A percentile compares a stretch with the other conserved stretches of the same genome.
Conservation (phyloP, 1,140 invertebrate genomes). For the Teleopsis dalmanni region DNA sequence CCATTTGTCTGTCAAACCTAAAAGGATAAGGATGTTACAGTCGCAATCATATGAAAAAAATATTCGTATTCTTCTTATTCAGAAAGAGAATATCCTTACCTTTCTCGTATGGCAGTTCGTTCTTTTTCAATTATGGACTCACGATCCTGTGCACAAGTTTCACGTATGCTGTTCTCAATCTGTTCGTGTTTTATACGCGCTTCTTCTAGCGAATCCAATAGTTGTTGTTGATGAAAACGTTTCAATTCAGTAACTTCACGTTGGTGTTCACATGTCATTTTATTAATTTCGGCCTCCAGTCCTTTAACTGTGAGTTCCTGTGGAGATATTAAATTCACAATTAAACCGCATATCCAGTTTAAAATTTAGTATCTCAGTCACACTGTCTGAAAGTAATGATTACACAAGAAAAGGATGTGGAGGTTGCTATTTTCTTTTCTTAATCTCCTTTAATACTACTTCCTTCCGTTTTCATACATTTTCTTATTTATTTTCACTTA, state of each 20-base stretch:
- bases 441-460: too few species aligned
- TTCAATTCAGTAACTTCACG: slow-evolving; percentile 54
- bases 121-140: slow-evolving; percentile 50
- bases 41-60: background rate
- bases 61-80: background rate
- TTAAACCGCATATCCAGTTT: too few species aligned
- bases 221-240: slow-evolving; percentile 51
- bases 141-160: slow-evolving; percentile 46
- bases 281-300: slow-evolving; percentile 61
- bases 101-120: slow-evolving; percentile 44
- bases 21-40: background rate
- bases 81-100: slow-evolving; percentile 17
- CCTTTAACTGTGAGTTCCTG: slow-evolving; percentile 66
- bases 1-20: slow-evolving; percentile 51
- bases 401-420: too few species aligned
- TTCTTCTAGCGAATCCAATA: slow-evolving; percentile 42
- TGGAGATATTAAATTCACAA: too few species aligned
- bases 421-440: too few species aligned
- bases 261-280: slow-evolving; percentile 56
- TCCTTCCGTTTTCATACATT: too few species aligned
- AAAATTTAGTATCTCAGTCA: too few species aligned
- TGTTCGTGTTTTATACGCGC: slow-evolving; percentile 45
- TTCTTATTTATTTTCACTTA: too few species aligned
- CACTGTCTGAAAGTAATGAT: too few species aligned
- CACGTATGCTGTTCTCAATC: slow-evolving; percentile 46